Conservation (phyloP, 2,888 invertebrate genomes). For the Calameuta idolon region DNA sequence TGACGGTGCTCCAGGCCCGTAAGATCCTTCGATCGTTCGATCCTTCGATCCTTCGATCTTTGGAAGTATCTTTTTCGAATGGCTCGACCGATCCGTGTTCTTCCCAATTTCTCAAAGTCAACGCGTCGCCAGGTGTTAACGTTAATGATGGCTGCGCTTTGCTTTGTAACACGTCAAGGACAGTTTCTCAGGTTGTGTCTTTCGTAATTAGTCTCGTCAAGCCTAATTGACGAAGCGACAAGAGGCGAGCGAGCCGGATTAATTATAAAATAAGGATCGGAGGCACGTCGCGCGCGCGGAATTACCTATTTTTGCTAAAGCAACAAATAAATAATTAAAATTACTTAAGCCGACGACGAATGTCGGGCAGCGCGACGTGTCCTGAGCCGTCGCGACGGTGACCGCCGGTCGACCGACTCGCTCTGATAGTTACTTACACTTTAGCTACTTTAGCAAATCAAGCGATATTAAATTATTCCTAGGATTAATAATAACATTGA, state of each 20-base stretch:
- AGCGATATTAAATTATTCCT: neutral
- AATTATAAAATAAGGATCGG: neutral
- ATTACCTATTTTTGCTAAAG: neutral
- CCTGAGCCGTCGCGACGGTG: neutral
- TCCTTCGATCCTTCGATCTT: neutral
- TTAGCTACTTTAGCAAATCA: neutral
- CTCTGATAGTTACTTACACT: neutral
- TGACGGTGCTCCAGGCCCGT: too few species aligned
- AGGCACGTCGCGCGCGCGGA: neutral
- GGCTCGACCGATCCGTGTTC: neutral
- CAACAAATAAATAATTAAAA: neutral
- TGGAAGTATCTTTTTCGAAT: neutral
- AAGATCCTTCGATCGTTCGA: too few species aligned
- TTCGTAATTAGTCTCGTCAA: neutral
- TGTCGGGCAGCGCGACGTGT: neutral
- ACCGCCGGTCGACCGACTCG: neutral
- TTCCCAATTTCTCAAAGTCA: neutral
- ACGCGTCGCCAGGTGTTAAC: neutral
- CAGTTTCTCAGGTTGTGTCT: constrained; percentile 19
- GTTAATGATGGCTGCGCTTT: neutral
- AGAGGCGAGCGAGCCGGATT: neutral
- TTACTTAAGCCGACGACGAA: neutral
- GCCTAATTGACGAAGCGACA: neutral
- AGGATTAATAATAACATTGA: neutral
- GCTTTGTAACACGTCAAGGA: constrained; percentile 8